phyloP scores from a whole-genome alignment of 2,888 invertebrate genomes.

The Protophormia terraenovae region DNA sequence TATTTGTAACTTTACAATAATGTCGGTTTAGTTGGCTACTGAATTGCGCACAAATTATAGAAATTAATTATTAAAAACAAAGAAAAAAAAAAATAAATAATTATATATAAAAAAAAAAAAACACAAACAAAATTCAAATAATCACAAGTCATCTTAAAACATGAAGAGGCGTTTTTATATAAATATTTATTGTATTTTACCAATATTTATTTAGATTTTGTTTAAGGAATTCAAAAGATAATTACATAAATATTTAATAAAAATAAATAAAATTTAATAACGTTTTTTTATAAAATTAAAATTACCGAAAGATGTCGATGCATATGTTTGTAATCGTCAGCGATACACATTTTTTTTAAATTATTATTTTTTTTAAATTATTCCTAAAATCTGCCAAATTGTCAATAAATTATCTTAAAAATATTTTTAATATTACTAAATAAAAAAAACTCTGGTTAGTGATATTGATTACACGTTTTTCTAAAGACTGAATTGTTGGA shows the following conservation, averaged over 20 bases:
- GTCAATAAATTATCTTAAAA: background rate
- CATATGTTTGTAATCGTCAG: constrained; percentile 76
- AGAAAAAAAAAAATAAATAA: background rate
- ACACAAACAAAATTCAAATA: constrained; percentile 17
- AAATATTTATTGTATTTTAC: constrained; percentile 26
- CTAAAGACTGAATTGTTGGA: background rate
- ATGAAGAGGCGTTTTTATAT: constrained; percentile 64
- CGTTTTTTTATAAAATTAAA: background rate
- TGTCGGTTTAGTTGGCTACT: constrained; percentile 49
- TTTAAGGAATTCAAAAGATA: constrained; percentile 59
- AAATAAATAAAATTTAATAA: constrained; percentile 24
- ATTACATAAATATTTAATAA: constrained; percentile 53
- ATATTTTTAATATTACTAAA: too few relatives aligned
- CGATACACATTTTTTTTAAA: constrained; percentile 69
- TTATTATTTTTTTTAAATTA: background rate
- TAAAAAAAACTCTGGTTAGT: background rate
- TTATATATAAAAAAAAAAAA: constrained; percentile 29
- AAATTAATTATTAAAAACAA: constrained; percentile 72
- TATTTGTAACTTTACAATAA: constrained; percentile 5
- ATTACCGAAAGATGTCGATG: constrained; percentile 76
- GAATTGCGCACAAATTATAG: constrained; percentile 72
- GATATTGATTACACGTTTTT: background rate
- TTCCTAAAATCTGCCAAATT: background rate
- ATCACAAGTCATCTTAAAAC: constrained; percentile 55
- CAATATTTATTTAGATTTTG: constrained; percentile 40